Conservation (phyloP, 2,113 vertebrate species). For the Cygnus atratus region DNA sequence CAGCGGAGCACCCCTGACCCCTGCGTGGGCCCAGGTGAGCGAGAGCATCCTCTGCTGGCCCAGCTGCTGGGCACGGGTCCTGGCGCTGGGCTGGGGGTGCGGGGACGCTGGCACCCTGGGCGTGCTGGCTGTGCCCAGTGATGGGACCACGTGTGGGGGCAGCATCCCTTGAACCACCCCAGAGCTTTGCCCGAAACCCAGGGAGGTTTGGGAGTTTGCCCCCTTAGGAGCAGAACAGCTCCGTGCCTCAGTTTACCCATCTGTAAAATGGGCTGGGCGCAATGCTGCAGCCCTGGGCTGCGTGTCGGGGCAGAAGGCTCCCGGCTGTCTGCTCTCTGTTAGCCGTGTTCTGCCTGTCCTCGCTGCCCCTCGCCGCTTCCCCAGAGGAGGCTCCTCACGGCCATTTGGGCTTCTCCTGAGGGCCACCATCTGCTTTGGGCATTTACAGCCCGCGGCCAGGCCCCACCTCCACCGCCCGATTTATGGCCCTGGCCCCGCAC, state of each 20-base stretch:
- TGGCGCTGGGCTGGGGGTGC: background rate
- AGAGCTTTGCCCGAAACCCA: background rate
- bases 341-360: background rate
- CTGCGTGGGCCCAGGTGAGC: background rate
- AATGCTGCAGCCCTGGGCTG: background rate
- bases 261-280: rapidly evolving
- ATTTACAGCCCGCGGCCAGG: background rate
- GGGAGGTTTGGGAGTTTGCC: background rate
- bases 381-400: rapidly evolving
- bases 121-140: background rate
- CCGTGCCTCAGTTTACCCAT: background rate
- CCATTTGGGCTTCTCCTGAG: background rate
- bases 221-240: background rate
- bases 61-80: background rate
- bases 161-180: background rate
- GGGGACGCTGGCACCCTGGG: background rate
- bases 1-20: background rate
- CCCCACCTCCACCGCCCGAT: background rate
- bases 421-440: background rate
- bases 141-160: rapidly evolving
- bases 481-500: background rate
- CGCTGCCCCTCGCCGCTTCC: background rate
- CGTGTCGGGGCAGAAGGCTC: background rate
- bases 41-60: background rate
- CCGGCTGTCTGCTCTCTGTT: rapidly evolving